Base-by-base conservation (phyloP, 2,888 invertebrate species). In the Drosophila silvestris region DNA sequence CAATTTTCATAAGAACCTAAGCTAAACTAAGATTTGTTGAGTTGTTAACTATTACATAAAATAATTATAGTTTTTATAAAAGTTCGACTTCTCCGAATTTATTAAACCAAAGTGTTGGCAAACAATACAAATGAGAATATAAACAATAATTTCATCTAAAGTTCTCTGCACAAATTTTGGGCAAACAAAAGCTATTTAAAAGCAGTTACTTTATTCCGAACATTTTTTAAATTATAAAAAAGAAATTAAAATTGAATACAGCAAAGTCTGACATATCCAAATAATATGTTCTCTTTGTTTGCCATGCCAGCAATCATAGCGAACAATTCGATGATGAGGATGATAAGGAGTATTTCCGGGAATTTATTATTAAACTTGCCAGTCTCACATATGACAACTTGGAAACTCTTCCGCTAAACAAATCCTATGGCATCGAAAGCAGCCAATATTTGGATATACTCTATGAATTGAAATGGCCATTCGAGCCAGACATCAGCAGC, bases 301-400 rank as follows among this genome's bases (percentile, higher is more conserved):
- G 26, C 9, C 5, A 37, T 2, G n/a, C 5, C 47, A 91, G 92
- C 14, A 74, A 70, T 33, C 82, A 92, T 76, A 79, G 81, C 6
- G 79, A 91, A 47, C 75, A 79, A 35, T 91, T 94, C 67, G 74
- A 90, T 22, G 85, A 94, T 93, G 82, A 93, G 83, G 77, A 93
- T 47, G 95, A 96, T 82, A 95, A 95, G 91, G 94, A 94, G 9
- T 92, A 92, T 41, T 93, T 96, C n/a, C 93, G 93, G 74, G 85
- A 93, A 12, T 96, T 96, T 91, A 92, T 96, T 53, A 91, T 91
- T 30, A 93, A 94, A 19, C 92, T 96, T 28, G 94, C 95, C 0
- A 94, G 94, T 61, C 94, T 95, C 0, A 94, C 95, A 0, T 96
- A 95, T 83, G 94, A 94, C 30, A 96, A 94, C 83, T 95, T 96